Conservation (phyloP, 2,888 invertebrate species). For the Oeneis ivallda region DNA sequence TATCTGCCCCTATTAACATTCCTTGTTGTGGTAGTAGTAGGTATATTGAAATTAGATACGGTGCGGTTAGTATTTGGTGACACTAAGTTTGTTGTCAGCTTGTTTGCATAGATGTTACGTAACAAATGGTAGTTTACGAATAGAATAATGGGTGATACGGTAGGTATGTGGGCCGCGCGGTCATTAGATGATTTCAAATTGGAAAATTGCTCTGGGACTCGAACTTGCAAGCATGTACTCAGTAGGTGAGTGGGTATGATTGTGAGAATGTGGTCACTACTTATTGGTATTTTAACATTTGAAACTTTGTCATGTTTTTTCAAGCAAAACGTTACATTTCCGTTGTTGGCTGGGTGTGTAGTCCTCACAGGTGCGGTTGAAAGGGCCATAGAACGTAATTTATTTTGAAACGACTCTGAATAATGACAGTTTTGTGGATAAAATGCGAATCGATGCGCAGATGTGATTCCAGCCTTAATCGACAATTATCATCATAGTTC, state of each 20-base stretch:
- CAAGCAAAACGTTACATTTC: neutral
- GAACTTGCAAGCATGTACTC: neutral
- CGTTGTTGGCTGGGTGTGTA: neutral
- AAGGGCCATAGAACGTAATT: too few relatives aligned
- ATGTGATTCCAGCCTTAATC: too few relatives aligned
- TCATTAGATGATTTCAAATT: constrained; percentile 8
- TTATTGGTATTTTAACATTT: neutral
- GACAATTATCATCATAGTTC: too few relatives aligned
- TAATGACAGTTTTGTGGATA: too few relatives aligned
- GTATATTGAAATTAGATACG: constrained; percentile 23
- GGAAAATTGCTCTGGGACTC: constrained; percentile 3
- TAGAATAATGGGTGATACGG: constrained; percentile 18
- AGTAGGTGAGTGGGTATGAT: constrained; percentile 1
- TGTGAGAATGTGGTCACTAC: neutral
- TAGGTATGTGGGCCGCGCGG: constrained; percentile 8
- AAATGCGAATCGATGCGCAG: too few relatives aligned
- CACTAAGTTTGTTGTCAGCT: constrained; percentile 26
- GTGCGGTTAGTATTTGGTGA: constrained; percentile 30
- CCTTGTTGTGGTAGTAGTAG: neutral
- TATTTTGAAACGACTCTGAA: too few relatives aligned
- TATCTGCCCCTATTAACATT: neutral
- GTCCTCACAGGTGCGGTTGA: too few relatives aligned
- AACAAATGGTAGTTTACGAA: constrained; percentile 16
- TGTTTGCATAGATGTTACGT: constrained; percentile 21
- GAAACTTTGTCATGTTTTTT: neutral